Evolutionary conservation across 2,113 vertebrate genomes (phyloP).

Genomic region (Hippocampus comes): DNA sequence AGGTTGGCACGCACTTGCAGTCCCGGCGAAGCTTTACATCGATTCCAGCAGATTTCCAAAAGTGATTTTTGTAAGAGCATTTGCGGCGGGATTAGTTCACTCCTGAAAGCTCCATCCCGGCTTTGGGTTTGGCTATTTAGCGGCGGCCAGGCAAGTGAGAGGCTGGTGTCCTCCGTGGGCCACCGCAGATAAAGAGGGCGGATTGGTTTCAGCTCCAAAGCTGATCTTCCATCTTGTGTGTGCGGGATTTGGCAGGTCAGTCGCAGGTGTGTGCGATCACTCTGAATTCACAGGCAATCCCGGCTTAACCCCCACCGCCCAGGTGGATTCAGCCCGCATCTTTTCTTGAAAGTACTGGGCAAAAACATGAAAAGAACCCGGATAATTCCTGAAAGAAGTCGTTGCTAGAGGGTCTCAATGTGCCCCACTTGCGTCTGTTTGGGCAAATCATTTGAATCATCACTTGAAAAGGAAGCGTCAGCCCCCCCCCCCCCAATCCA

Average conservation of each 20-base stretch:
- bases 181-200: constrained; percentile 54
- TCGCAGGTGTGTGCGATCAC: constrained; percentile 57
- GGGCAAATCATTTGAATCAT: constrained; percentile 2
- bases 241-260: constrained; percentile 43
- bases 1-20: constrained; percentile 51
- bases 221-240: constrained; percentile 57
- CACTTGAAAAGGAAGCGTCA: constrained; percentile 11
- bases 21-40: constrained; percentile 59
- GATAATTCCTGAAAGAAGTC: constrained; percentile 7
- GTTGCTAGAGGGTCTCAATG: not conserved
- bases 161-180: constrained; percentile 37
- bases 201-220: constrained; percentile 64
- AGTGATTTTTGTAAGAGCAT: constrained; percentile 77
- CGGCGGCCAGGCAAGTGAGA: constrained; percentile 40
- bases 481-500: not conserved
- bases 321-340: constrained; percentile 42
- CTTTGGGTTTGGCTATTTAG: constrained; percentile 70
- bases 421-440: constrained; percentile 13
- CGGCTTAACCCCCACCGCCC: constrained; percentile 33
- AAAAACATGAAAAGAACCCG: not conserved
- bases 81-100: constrained; percentile 70
- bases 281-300: constrained; percentile 53
- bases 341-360: not conserved
- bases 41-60: constrained; percentile 68
- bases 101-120: constrained; percentile 68